A percentile compares a stretch with the other conserved stretches of the same genome.
Evolutionary conservation across 2,113 vertebrate genomes (phyloP).

Genomic region (Odobenus rosmarus): DNA sequence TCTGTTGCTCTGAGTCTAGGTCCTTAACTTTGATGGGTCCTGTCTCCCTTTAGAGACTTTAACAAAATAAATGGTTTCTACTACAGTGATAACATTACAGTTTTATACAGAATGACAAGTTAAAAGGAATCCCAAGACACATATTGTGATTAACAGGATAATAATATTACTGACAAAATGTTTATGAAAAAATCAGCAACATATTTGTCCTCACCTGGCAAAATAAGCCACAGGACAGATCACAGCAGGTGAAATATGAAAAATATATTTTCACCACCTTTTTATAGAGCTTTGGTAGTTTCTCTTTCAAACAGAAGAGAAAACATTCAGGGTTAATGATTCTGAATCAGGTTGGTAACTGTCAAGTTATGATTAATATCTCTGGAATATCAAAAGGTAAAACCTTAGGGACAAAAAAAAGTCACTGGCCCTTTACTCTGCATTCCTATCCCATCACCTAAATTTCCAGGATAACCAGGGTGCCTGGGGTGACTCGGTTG

Average conservation of each 20-base stretch:
- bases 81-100: neutral
- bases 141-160: constrained; percentile 23
- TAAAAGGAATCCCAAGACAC: neutral
- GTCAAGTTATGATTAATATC: neutral
- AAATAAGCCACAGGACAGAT: neutral
- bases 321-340: neutral
- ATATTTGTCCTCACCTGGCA: neutral
- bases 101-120: constrained; percentile 21
- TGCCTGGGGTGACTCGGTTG: too few relatives aligned
- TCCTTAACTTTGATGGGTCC: constrained; percentile 22
- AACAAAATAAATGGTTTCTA: constrained; percentile 49
- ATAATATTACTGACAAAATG: constrained; percentile 49
- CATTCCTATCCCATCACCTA: neutral
- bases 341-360: neutral
- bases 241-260: neutral
- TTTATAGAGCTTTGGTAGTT: neutral
- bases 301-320: neutral
- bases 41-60: neutral
- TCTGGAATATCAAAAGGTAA: constrained; percentile 28
- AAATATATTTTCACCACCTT: neutral
- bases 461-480: neutral
- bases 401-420: neutral
- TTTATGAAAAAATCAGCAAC: constrained; percentile 30
- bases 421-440: neutral
- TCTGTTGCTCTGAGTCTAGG: constrained; percentile 1